Base-by-base conservation (phyloP, 2,797 vertebrate species). In the Danio kyathit region DNA sequence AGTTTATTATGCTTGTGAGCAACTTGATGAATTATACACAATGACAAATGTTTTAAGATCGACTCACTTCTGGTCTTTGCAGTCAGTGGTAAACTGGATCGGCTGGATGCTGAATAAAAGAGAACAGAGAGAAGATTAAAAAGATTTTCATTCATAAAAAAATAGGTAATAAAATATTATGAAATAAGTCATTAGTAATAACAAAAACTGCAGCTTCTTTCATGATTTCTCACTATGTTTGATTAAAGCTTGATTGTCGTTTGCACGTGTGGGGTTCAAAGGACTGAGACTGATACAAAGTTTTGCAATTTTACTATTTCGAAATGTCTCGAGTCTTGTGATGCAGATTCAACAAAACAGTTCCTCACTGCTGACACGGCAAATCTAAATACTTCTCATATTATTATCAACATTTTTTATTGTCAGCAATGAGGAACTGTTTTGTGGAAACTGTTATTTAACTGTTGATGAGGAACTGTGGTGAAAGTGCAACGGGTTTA, bases 11-110 rank as follows among this genome's bases (percentile, higher is more conserved):
- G 46, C 46, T 7, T 48, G 7, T 48, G 2, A 12, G 46, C 46
- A 48, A 48, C 7, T 7, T 48, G 16, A 57, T 7, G 16, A 19
- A 57, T 5, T 57, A 7, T 17, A 17, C 16, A 9, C 9, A 21
- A 14, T 2, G 0, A 51, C 16, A 41, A 70, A 41, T 43, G 48
- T 14, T 14, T 6, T 13, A 51, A 72, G 13, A 60, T 17, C 77
- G 63, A 92, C 93, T 94, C 82, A 95, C 94, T 92, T 94, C 66
- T 86, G 87, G 86, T 94, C 89, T 63, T 88, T 93, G 87, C 93
- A 84, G 83, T 95, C 90, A 0, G 79, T 44, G 21, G 92, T 94
- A 86, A 89, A 94, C 65, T 94, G 89, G 9, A 94, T 52, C 63
- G 93, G 93, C 88, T 94, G 94, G 46, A 92, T 63, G 13, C 94